Base-by-base conservation (phyloP, 2,113 vertebrate genomes). In the Candoia aspera region DNA sequence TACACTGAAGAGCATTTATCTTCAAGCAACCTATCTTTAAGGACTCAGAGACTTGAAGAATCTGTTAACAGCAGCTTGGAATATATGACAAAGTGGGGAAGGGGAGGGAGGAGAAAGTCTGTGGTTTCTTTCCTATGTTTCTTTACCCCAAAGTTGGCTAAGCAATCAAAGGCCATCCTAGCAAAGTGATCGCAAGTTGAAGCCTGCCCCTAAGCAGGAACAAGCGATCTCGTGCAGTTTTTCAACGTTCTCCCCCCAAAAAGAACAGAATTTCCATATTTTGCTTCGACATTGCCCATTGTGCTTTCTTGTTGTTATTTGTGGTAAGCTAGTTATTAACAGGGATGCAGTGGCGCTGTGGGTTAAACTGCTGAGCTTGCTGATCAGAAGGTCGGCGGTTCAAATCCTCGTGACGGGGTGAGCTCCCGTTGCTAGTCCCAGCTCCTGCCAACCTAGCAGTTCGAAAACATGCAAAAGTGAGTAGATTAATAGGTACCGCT, bases 241-340 rank as follows among this genome's bases (percentile, higher is more conserved):
- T 92, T 49, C 55, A 84, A 54, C 0, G 0, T 37, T 6, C 60
- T 83, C 91, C 92, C 93, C 37, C 55, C 24, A 93, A 64, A 88
- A 94, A 79, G 33, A 93, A 58, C 0, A 3, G 87, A 37, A 37
- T 33, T 64, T 37, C 62, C 58, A 55, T 83, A 88, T 94, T 94
- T 90, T 92, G 94, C 94, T 92, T 73, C 94, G 88, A 90, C 90
- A 89, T 93, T 89, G n/a, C 83, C 83, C 15, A 60, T 86, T 60
- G 68, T 53, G n/a, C 93, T 90, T 42, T 59, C 79, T 91, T 91
- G 8, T 87, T 92, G n/a, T 53, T 91, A 57, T 79, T 96, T 88
- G 89, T 87, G 87, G 85, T 84, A 79, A 57, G 92, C 90, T 60
- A 83, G 90, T 93, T 89, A 90, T 90, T 92, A 94, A 92, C 90